Base-by-base conservation (phyloP, 2,113 vertebrate genomes). In the Jacana jacana region DNA sequence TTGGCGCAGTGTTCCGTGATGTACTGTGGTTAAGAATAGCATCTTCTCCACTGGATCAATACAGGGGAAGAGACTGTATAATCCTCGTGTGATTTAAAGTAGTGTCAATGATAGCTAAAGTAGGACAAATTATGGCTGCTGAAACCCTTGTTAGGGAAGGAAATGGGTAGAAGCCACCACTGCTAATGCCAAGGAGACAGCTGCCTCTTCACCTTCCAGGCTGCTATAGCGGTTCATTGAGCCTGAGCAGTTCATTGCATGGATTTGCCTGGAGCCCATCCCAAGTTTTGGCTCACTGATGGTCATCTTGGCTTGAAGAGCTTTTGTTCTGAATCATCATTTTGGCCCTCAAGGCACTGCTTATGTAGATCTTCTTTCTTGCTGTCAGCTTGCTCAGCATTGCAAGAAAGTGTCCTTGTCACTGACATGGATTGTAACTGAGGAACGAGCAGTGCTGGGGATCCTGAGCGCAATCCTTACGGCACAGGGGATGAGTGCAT, bases 391-490 rank as follows among this genome's bases (percentile, higher is more conserved):
- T 84, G 81, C 52, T 95, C 52, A 68, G 86, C 81, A 28, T 79
- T 7, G 2, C 73, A 40, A 77, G 69, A 12, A 83, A 51, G 68
- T 33, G 72, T 83, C 84, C 57, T 84, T 89, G 63, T 57, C 25
- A 12, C 20, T 84, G 52, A 10, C 4, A 1, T 52, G 87, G 87
- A 31, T 78, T 70, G 40, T 28, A 54, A 23, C 52, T 31, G 81
- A 54, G 81, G 81, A 85, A 58, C 0, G 0, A 39, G 63, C 63
- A 1, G 15, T 82, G 65, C 81, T 42, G 4, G 6, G 57, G 61
- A 60, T 71, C 57, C 30, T 2, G 4, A 15, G 27, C 0, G 8
- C 0, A 0, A 33, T 39, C 20, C 69, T 66, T 49, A 8, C 8
- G 46, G 48, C 48, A 37, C 39, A 57, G 33, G 13, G 28, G 23